A percentile compares a stretch with the other conserved stretches of the same genome.
Evolutionary conservation across 92 coral and sea anemone species (phyloP).

Genomic region (Ricordea florida): DNA sequence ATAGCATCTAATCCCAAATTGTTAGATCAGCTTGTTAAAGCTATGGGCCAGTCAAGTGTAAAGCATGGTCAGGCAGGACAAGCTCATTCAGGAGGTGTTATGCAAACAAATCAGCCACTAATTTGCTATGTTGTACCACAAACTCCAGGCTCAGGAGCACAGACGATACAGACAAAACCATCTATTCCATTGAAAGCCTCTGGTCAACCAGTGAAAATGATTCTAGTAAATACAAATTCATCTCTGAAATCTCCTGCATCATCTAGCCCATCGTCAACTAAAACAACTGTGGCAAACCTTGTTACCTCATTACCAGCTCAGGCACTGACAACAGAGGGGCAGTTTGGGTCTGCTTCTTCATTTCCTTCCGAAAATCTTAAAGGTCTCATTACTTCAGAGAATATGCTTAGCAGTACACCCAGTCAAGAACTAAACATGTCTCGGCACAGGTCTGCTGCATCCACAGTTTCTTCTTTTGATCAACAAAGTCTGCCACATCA

Average conservation of each 20-base stretch:
- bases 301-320: neutral
- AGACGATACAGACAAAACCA: constrained; percentile 1
- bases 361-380: no score
- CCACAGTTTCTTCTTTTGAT: no score
- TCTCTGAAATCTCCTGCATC: constrained; percentile 6
- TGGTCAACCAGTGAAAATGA: constrained; percentile 48
- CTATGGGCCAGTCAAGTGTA: constrained; percentile 23
- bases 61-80: neutral
- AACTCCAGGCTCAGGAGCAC: constrained; percentile 11
- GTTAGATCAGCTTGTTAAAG: constrained; percentile 33
- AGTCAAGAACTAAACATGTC: no score
- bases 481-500: no score
- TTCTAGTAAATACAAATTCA: constrained; percentile 56
- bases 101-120: constrained; percentile 28
- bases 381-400: no score
- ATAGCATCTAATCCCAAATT: constrained; percentile 16
- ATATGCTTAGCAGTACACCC: no score
- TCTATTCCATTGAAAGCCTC: constrained; percentile 8
- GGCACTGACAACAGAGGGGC: no score
- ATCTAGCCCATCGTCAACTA: neutral
- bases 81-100: neutral
- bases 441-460: no score
- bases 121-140: constrained; percentile 46
- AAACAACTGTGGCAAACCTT: neutral
- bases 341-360: no score